Evolutionary conservation across 2,797 vertebrate genomes (phyloP), one percentile per base, ranked within the genome.

Genomic region (Spheniscus humboldti): DNA sequence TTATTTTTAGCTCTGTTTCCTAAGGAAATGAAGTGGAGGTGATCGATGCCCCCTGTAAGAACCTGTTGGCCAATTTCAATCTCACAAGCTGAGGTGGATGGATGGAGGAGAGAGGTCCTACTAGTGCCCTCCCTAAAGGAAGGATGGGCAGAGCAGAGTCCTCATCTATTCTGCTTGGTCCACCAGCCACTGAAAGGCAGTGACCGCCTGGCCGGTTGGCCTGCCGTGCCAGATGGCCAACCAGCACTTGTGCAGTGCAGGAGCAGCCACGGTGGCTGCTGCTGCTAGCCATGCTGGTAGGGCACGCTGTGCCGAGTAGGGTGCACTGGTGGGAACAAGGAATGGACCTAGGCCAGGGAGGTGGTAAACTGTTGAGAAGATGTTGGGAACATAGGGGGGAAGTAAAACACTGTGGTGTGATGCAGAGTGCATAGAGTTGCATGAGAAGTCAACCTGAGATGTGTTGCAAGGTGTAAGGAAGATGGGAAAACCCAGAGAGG

Each of bases 251-350:
- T 33, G 33, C 35, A 30, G 55, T 11, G 43, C 63, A 39, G 39
- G 22, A 77, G 48, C 28, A 60, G 60, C 48, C 4, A 1, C 2
- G 10, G 53, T n/a, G 52, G 16, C 24, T 80, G 69, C 18, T 7
- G 14, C 10, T 0, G 0, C 64, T 48, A 41, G 56, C 37, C 9
- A 3, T 13, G 24, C 60, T 53, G 45, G 67, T 24, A 62, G 75
- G 30, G 23, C 27, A 18, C 0, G 0, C n/a, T 7, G 4, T 72
- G 83, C 57, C 43, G 48, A 17, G 31, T 8, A 19, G 48, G 9
- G 15, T 45, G 53, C 25, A 10, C 22, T 66, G 35, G 3, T 77
- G 50, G 39, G 37, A 64, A 20, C 35, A 18, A 43, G 50, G n/a
- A 86, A 57, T 17, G 53, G 37, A 12, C 24, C 9, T 66, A 37